phyloP scores from a whole-genome alignment of 2,797 vertebrate genomes.

The Orientallactaga sibirica region DNA sequence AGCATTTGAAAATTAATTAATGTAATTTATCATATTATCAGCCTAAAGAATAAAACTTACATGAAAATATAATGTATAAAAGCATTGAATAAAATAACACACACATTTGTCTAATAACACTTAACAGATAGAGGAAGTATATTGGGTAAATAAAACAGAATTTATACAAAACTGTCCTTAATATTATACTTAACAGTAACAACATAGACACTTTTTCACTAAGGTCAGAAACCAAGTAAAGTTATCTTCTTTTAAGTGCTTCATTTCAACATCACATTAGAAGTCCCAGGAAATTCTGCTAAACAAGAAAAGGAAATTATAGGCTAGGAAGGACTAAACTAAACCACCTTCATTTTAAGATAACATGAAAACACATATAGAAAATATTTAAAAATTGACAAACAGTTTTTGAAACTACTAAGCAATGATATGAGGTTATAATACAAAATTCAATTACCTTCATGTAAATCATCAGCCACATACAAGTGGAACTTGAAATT shows the following conservation, averaged over 20 bases:
- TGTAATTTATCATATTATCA: neutral
- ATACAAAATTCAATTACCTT: neutral
- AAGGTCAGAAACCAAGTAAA: neutral
- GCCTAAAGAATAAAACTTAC: constrained; percentile 14
- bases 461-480: neutral
- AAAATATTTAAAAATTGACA: neutral
- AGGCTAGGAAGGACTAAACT: neutral
- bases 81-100: neutral
- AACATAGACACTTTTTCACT: neutral
- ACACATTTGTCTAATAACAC: neutral
- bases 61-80: neutral
- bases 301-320: neutral
- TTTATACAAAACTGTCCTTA: neutral
- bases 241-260: neutral
- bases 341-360: neutral
- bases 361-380: neutral
- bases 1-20: constrained; percentile 20
- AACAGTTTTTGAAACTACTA: neutral
- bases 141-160: neutral
- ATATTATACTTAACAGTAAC: neutral
- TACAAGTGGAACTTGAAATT: neutral
- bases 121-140: neutral
- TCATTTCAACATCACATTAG: neutral
- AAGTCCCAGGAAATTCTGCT: neutral
- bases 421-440: neutral